Conservation (phyloP, 2,888 invertebrate genomes). For the Eristalis arbustorum region DNA sequence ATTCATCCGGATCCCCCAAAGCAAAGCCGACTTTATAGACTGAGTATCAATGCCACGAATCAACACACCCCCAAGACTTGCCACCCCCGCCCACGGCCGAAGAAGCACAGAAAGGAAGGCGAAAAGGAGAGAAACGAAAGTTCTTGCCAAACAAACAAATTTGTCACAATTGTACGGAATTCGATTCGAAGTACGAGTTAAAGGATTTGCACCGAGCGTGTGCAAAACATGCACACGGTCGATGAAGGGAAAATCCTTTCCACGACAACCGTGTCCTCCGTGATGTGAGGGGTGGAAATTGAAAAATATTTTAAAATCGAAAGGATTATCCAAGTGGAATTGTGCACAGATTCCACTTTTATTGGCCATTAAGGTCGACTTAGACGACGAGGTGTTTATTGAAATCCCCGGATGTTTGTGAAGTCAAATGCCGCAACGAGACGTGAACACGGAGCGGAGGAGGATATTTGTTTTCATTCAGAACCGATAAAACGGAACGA, state of each 20-base stretch:
- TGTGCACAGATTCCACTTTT: conserved; percentile 77
- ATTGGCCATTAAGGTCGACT: conserved; percentile 80
- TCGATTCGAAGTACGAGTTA: conserved; percentile 40
- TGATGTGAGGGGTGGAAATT: conserved; percentile 44
- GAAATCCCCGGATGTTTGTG: conserved; percentile 54
- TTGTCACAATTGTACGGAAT: conserved; percentile 64
- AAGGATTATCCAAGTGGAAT: conserved; percentile 64
- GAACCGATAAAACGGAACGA: conserved; percentile 40
- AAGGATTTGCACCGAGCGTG: conserved; percentile 58
- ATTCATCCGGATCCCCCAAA: background rate
- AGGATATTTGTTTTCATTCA: conserved; percentile 34
- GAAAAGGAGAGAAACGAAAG: background rate
- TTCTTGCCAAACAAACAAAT: conserved; percentile 63
- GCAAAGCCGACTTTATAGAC: background rate
- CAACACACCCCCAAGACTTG: background rate
- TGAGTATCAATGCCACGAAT: background rate
- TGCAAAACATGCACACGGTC: conserved; percentile 58
- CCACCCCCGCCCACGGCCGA: background rate
- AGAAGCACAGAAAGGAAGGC: background rate
- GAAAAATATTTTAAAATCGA: conserved; percentile 67
- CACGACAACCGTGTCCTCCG: background rate
- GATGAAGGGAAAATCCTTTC: conserved; percentile 18
- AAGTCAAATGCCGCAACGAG: conserved; percentile 18
- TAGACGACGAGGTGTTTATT: conserved; percentile 73
- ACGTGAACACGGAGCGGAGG: background rate